phyloP scores from a whole-genome alignment of 2,113 vertebrate species.

The Saimiri boliviensis region DNA sequence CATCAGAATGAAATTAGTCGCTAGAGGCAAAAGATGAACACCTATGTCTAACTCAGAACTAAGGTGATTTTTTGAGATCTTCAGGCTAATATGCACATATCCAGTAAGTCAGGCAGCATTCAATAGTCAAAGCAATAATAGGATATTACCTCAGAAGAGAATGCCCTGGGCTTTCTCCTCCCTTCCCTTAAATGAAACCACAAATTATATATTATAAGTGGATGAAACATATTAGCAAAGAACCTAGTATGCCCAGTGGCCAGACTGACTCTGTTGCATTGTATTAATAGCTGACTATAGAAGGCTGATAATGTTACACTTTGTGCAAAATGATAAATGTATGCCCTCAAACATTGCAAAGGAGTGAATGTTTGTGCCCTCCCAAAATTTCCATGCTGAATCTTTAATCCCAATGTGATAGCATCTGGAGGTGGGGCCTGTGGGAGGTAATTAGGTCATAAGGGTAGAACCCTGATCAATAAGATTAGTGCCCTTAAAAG shows the following conservation, averaged over 20 bases:
- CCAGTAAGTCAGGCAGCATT: not conserved
- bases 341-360: not conserved
- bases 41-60: not conserved
- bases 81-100: not conserved
- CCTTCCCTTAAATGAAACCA: not conserved
- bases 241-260: not conserved
- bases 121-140: not conserved
- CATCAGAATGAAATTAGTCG: conserved; percentile 22
- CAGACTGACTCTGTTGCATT: not conserved
- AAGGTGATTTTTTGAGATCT: not conserved
- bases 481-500: not conserved
- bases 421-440: not conserved
- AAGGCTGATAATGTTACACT: not conserved
- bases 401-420: not conserved
- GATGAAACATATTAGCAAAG: not conserved
- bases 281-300: not conserved
- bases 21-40: conserved; percentile 9
- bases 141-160: not conserved
- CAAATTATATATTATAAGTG: not conserved
- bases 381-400: not conserved
- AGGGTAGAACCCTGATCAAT: not conserved
- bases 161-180: too few species aligned
- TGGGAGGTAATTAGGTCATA: not conserved
- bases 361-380: not conserved
- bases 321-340: not conserved